Percentiles rank a stretch among this genome's conserved stretches.
phyloP scores from a whole-genome alignment of 1,140 invertebrate genomes.

The Globodera rostochiensis region DNA sequence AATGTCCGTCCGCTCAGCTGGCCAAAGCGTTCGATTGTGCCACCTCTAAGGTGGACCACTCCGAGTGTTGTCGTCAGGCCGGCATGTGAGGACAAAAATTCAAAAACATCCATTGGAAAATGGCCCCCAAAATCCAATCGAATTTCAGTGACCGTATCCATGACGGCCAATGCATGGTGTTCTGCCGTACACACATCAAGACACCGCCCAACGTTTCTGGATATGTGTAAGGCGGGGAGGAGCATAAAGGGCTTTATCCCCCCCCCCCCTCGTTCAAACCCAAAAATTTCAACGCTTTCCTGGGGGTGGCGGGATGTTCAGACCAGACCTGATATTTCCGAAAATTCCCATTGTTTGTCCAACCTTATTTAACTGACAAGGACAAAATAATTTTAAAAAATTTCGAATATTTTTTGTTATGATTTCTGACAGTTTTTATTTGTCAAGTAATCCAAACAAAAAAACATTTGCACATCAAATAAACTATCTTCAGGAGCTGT shows the following conservation, averaged over 20 bases:
- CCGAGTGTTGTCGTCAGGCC: slow-evolving; percentile 44
- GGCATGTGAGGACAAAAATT: not conserved
- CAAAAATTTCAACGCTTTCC: too few relatives aligned
- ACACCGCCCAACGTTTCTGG: slow-evolving; percentile 51
- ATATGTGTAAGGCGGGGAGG: slow-evolving; percentile 29
- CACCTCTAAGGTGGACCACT: slow-evolving; percentile 47
- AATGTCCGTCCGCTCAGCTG: slow-evolving; percentile 52
- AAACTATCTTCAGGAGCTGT: slow-evolving; percentile 20
- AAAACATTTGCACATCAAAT: not conserved
- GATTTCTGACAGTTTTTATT: not conserved
- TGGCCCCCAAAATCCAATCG: not conserved
- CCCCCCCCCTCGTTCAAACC: too few relatives aligned
- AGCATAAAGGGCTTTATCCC: too few relatives aligned
- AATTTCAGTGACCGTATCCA: slow-evolving; percentile 39
- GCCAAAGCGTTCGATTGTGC: slow-evolving; percentile 55
- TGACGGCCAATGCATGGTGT: slow-evolving; percentile 53
- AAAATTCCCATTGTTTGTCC: not conserved
- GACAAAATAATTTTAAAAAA: not conserved
- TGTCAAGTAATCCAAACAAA: not conserved
- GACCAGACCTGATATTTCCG: too few relatives aligned
- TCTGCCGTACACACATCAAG: slow-evolving; percentile 46
- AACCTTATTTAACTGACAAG: not conserved
- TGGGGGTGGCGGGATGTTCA: too few relatives aligned
- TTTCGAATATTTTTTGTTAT: not conserved
- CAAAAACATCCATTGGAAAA: not conserved